These are phyloP conservation scores for Coreius guichenoti DNA, from an alignment of 2,797 vertebrate species.

Conservation along the genomic window DNA sequence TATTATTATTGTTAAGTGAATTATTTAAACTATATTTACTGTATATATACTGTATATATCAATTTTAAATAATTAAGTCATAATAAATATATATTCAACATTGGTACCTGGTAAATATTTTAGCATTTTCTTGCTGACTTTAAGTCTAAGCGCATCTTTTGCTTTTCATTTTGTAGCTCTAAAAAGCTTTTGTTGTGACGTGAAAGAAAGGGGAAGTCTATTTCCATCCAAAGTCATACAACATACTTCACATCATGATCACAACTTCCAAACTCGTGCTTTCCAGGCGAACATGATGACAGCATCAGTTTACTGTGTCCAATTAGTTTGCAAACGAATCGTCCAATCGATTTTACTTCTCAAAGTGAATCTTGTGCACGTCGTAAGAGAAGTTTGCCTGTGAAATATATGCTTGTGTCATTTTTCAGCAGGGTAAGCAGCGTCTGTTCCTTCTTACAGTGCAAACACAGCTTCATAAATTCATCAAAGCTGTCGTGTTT, in stretches of 20 bases:
- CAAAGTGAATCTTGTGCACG: background rate
- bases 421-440: slow-evolving; percentile 28
- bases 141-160: background rate
- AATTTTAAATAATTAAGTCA: background rate
- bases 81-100: background rate
- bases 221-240: background rate
- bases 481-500: slow-evolving; percentile 43
- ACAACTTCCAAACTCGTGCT: background rate
- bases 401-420: slow-evolving; percentile 7
- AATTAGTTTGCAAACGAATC: slow-evolving; percentile 15
- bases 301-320: background rate
- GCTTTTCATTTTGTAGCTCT: background rate
- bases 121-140: background rate
- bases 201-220: background rate
- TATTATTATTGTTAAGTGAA: too few species aligned
- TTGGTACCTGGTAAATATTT: background rate
- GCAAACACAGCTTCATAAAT: slow-evolving; percentile 33
- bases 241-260: background rate
- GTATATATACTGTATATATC: too few species aligned
- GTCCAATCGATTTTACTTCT: background rate
- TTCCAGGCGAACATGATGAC: background rate
- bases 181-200: background rate
- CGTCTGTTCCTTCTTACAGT: background rate
- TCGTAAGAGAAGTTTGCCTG: background rate
- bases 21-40: too few species aligned